Conservation (phyloP, 2,888 invertebrate species). For the Abrostola triplasia region DNA sequence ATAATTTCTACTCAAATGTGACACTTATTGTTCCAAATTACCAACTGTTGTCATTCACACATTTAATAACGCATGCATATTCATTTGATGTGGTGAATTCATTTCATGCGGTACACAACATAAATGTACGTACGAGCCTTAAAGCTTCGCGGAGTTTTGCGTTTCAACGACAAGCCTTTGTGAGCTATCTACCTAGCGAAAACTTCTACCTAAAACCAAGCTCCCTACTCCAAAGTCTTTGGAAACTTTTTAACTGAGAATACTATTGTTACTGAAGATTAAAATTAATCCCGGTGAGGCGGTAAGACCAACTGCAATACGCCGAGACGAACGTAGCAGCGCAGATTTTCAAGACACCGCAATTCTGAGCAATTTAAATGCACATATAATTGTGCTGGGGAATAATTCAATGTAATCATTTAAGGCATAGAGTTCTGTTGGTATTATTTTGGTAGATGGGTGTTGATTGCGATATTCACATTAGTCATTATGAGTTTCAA, state of each 20-base stretch:
- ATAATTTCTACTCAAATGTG: constrained; percentile 29
- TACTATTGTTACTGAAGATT: constrained; percentile 53
- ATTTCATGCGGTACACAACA: constrained; percentile 4
- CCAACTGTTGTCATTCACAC: constrained; percentile 42
- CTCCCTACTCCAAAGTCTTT: constrained; percentile 40
- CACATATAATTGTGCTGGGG: constrained; percentile 47
- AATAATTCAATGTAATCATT: constrained; percentile 41
- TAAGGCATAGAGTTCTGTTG: constrained; percentile 8
- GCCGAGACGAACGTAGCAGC: constrained; percentile 37
- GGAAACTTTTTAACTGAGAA: constrained; percentile 48
- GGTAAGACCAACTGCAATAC: constrained; percentile 47
- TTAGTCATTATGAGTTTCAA: not conserved
- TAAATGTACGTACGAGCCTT: constrained; percentile 7
- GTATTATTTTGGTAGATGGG: constrained; percentile 9
- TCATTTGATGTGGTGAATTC: constrained; percentile 29
- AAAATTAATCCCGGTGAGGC: constrained; percentile 53
- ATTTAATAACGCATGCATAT: constrained; percentile 40
- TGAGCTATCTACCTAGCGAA: constrained; percentile 34
- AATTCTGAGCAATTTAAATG: constrained; percentile 50
- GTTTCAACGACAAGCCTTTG: constrained; percentile 26
- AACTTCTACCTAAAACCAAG: constrained; percentile 48
- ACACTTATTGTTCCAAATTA: constrained; percentile 35
- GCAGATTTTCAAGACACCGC: constrained; percentile 40
- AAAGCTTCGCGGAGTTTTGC: constrained; percentile 20
- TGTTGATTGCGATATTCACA: not conserved